Evolutionary conservation across 2,888 invertebrate genomes (phyloP).

Genomic region (Aricia artaxerxes): DNA sequence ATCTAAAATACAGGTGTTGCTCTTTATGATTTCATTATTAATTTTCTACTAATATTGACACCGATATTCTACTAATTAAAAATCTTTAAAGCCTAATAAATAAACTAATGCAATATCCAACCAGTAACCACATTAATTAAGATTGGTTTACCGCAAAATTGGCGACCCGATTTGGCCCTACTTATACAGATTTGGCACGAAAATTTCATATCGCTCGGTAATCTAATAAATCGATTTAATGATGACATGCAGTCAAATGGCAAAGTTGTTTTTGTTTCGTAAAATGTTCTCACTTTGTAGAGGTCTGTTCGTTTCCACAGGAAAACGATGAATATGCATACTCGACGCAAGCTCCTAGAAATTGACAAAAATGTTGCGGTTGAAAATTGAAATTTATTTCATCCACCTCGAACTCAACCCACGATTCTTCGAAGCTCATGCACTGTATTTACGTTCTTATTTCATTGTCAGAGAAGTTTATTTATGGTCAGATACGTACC

Average conservation of each 20-base stretch:
- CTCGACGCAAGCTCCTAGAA: background rate
- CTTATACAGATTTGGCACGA: slow-evolving; percentile 17
- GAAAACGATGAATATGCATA: background rate
- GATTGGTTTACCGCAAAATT: slow-evolving; percentile 16
- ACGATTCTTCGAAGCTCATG: background rate
- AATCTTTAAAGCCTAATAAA: background rate
- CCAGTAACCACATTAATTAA: background rate
- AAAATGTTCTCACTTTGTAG: background rate
- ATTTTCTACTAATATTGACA: background rate
- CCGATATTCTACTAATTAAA: background rate
- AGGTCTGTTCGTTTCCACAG: background rate
- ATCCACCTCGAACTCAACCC: background rate
- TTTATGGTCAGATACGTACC: too few relatives aligned
- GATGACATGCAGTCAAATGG: background rate
- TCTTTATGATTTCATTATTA: too few relatives aligned
- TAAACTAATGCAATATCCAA: background rate
- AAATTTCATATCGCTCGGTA: background rate
- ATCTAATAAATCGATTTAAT: background rate
- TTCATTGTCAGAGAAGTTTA: too few relatives aligned
- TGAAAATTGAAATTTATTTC: background rate
- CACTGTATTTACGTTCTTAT: too few relatives aligned
- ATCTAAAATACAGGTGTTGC: too few relatives aligned
- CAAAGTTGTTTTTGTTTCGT: background rate
- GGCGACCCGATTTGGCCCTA: background rate
- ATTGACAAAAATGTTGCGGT: background rate